These are phyloP conservation scores for Mythimna ferrago DNA, from an alignment of 2,888 invertebrate genomes.

Conservation along the genomic window DNA sequence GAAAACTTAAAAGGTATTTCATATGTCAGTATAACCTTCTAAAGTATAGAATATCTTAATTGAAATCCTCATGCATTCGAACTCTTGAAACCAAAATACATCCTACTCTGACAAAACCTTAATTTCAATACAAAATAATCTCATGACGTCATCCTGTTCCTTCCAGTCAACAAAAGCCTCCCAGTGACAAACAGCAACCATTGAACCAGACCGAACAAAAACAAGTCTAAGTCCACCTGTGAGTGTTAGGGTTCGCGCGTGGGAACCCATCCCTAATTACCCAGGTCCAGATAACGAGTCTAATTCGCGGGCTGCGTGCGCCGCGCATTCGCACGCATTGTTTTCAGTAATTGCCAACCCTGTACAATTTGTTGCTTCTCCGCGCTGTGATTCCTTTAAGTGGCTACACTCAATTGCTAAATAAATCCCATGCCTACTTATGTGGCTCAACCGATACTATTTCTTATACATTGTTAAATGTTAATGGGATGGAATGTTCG, in stretches of 20 bases:
- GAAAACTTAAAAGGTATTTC: not conserved
- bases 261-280: conserved; percentile 89
- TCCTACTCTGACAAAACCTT: not conserved
- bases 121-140: not conserved
- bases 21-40: too few species aligned
- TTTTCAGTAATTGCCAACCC: conserved; percentile 90
- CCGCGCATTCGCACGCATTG: conserved; percentile 90
- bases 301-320: conserved; percentile 90
- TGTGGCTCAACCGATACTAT: conserved; percentile 68
- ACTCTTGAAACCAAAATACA: not conserved
- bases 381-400: conserved; percentile 89
- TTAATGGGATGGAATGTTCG: conserved; percentile 66
- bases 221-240: conserved; percentile 72
- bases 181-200: conserved; percentile 45
- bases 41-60: not conserved
- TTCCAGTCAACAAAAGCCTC: conserved; percentile 1
- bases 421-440: conserved; percentile 82
- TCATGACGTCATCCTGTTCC: not conserved
- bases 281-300: conserved; percentile 86
- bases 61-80: too few species aligned
- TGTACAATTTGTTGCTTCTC: conserved; percentile 89
- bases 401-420: conserved; percentile 89
- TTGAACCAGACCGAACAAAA: conserved; percentile 53
- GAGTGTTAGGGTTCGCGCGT: conserved; percentile 76
- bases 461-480: conserved; percentile 70